Conservation (phyloP, 2,888 invertebrate species). For the Phytoseiulus persimilis region DNA sequence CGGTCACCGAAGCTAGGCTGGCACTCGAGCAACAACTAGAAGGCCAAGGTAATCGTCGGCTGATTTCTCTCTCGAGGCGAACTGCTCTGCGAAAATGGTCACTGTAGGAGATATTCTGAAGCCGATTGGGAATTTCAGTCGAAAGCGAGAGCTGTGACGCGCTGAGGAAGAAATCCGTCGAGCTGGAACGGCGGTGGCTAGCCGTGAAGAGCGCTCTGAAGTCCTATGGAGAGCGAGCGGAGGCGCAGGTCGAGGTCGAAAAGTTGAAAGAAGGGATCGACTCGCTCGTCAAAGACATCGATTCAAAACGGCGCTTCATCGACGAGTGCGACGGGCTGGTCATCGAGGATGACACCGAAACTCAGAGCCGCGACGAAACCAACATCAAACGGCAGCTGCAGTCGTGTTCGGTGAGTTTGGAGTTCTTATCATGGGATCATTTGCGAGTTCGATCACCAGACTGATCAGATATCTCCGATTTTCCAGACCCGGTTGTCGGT, state of each 20-base stretch:
- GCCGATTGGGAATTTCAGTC: background rate
- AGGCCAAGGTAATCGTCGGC: background rate
- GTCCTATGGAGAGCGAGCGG: conserved; percentile 12
- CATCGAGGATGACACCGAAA: background rate
- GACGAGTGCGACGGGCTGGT: conserved; percentile 6
- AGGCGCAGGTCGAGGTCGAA: background rate
- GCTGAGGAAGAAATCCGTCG: conserved; percentile 40
- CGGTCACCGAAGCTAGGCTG: background rate
- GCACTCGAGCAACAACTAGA: conserved; percentile 25
- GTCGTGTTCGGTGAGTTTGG: conserved; percentile 43
- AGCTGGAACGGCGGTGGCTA: conserved; percentile 42
- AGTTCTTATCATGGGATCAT: conserved; percentile 42
- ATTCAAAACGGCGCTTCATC: conserved; percentile 22
- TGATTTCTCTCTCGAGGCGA: too few species aligned
- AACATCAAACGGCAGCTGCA: conserved; percentile 44
- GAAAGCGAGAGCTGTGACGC: conserved; percentile 36
- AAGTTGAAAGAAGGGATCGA: background rate
- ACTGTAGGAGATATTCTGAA: too few species aligned
- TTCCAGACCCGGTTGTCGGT: background rate
- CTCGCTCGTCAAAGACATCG: background rate
- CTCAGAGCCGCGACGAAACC: conserved; percentile 43
- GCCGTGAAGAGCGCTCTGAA: conserved; percentile 41
- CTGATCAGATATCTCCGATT: background rate
- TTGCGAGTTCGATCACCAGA: conserved; percentile 20
- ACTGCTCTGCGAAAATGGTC: too few species aligned